A percentile compares a stretch with the other conserved stretches of the same genome.
Conservation (phyloP, 2,113 vertebrate genomes). For the Menidia beryllina region DNA sequence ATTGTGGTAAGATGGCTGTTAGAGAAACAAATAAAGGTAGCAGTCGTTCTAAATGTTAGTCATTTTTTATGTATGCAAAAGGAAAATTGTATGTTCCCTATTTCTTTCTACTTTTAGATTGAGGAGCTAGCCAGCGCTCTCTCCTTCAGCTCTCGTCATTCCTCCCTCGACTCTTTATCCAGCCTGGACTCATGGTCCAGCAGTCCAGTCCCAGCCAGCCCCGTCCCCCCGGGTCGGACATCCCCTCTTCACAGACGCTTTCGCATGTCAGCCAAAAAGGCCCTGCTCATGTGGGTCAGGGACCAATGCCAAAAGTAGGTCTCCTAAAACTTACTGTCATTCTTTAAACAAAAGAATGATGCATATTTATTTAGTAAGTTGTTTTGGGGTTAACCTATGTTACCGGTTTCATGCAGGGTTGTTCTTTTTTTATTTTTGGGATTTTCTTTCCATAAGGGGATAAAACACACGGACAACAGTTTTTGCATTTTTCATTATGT, state of each 20-base stretch:
- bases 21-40: not conserved
- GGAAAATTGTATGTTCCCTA: not conserved
- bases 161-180: constrained; percentile 78
- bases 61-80: not conserved
- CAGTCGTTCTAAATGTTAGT: not conserved
- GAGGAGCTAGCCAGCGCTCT: constrained; percentile 87
- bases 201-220: constrained; percentile 70
- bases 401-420: too few species aligned
- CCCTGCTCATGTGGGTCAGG: constrained; percentile 90
- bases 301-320: constrained; percentile 87
- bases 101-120: constrained; percentile 79
- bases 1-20: not conserved
- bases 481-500: not conserved
- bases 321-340: not conserved
- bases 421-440: too few species aligned
- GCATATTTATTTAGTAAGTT: not conserved
- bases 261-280: constrained; percentile 84
- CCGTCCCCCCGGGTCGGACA: constrained; percentile 45
- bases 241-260: constrained; percentile 79
- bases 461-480: not conserved
- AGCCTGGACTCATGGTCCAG: constrained; percentile 74
- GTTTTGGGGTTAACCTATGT: too few species aligned
- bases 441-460: too few species aligned
- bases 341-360: not conserved
- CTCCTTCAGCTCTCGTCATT: constrained; percentile 81